A percentile compares a stretch with the other conserved stretches of the same genome.
These are phyloP conservation scores for Verasper variegatus DNA, from an alignment of 2,113 vertebrate genomes.

Conservation along the genomic window DNA sequence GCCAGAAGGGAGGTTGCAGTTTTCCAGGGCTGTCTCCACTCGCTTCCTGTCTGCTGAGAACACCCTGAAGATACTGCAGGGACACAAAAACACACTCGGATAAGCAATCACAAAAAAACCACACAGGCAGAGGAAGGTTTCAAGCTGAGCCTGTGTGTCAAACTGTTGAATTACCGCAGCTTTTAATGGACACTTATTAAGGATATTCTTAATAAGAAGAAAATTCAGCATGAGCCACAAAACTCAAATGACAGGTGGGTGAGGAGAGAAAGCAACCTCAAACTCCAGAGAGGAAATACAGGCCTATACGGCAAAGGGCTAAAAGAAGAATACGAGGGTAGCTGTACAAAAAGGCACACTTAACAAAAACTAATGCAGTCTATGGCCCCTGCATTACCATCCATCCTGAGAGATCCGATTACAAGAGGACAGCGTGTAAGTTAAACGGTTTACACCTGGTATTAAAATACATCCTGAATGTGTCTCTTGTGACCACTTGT, in stretches of 20 bases:
- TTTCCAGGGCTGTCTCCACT: conserved; percentile 93
- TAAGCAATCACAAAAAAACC: conserved; percentile 40
- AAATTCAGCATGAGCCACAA: too few relatives aligned
- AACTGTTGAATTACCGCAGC: background rate
- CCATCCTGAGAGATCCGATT: too few relatives aligned
- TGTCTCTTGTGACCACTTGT: too few relatives aligned
- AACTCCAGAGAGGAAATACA: too few relatives aligned
- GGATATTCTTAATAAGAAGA: conserved; percentile 5
- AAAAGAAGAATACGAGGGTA: too few relatives aligned
- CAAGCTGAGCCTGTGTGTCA: conserved; percentile 18
- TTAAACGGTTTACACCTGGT: too few relatives aligned
- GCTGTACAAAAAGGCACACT: background rate
- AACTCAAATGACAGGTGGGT: background rate
- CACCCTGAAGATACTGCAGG: conserved; percentile 90
- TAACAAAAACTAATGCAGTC: too few relatives aligned
- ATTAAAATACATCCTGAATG: too few relatives aligned
- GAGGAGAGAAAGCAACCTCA: background rate
- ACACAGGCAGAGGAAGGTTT: conserved; percentile 23
- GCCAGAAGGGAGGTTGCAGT: conserved; percentile 93
- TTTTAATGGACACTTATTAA: conserved; percentile 28
- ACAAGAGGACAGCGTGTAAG: too few relatives aligned
- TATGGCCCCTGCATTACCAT: too few relatives aligned
- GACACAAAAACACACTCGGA: conserved; percentile 43
- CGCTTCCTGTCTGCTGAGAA: conserved; percentile 96
- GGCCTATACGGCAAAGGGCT: too few relatives aligned